phyloP scores from a whole-genome alignment of 2,797 vertebrate species.

The Spheniscus humboldti region DNA sequence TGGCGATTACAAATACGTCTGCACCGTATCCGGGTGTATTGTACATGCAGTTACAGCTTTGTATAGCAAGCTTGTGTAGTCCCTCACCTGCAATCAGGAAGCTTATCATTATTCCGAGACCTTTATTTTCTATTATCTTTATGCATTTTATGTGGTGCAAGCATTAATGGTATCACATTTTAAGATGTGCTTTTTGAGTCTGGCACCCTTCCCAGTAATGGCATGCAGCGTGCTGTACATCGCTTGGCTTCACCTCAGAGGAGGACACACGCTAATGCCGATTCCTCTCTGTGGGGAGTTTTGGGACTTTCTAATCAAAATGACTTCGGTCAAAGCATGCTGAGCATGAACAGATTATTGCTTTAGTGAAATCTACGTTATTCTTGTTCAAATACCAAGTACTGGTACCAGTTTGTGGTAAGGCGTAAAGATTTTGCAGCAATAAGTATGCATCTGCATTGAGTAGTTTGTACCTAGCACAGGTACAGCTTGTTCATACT shows the following conservation, averaged over 20 bases:
- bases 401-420: not conserved
- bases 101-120: not conserved
- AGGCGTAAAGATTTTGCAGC: not conserved
- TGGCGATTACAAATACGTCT: not conserved
- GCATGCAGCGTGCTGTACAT: not conserved
- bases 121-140: not conserved
- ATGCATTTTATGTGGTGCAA: not conserved
- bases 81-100: not conserved
- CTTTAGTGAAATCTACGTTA: not conserved
- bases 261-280: accelerated
- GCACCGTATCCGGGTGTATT: not conserved
- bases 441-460: not conserved
- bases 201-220: not conserved
- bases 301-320: not conserved
- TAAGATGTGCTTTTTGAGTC: not conserved
- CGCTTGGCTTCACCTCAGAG: not conserved
- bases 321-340: not conserved
- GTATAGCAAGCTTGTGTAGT: not conserved
- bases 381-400: not conserved
- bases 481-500: not conserved
- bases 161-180: not conserved
- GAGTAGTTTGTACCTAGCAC: not conserved
- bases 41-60: not conserved
- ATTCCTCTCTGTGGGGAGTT: not conserved
- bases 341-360: not conserved